These are phyloP conservation scores for Pinna nobilis DNA, from an alignment of 1,140 invertebrate genomes.

Conservation along the genomic window DNA sequence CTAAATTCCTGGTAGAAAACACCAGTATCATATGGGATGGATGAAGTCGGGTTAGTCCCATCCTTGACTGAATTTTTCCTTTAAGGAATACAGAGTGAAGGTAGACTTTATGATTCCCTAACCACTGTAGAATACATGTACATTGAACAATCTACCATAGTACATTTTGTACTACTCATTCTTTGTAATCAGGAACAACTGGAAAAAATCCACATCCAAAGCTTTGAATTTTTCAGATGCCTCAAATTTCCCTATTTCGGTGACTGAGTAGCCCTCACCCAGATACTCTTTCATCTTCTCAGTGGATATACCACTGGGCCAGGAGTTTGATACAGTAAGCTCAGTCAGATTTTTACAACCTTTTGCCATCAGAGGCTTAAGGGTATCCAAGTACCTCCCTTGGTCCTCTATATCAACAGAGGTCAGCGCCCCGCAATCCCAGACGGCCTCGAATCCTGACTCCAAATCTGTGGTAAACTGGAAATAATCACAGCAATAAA, in stretches of 20 bases:
- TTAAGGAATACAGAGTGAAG: too few species aligned
- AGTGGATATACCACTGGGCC: background rate
- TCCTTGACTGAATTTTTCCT: too few species aligned
- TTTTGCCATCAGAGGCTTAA: slow-evolving; percentile 13
- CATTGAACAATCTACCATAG: too few species aligned
- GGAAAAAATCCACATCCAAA: background rate
- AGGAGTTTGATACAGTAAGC: slow-evolving; percentile 1
- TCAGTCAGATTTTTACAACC: slow-evolving; percentile 17
- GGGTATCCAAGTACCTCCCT: slow-evolving; percentile 7
- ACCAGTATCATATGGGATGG: too few species aligned
- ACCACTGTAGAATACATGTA: too few species aligned
- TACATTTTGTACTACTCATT: too few species aligned
- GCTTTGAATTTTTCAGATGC: background rate
- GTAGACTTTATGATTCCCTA: too few species aligned
- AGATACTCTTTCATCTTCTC: slow-evolving; percentile 13
- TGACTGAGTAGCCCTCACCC: slow-evolving; percentile 7
- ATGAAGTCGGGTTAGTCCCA: too few species aligned
- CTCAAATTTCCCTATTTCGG: background rate
- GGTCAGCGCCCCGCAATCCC: slow-evolving; percentile 27
- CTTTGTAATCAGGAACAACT: background rate
- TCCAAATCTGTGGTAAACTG: background rate
- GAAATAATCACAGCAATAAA: slow-evolving; percentile 34
- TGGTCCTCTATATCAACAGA: slow-evolving; percentile 17
- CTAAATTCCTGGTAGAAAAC: too few species aligned
- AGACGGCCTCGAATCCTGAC: slow-evolving; percentile 18